Evolutionary conservation across 2,888 invertebrate species (phyloP).

Genomic region (Oxytorus armatus): DNA sequence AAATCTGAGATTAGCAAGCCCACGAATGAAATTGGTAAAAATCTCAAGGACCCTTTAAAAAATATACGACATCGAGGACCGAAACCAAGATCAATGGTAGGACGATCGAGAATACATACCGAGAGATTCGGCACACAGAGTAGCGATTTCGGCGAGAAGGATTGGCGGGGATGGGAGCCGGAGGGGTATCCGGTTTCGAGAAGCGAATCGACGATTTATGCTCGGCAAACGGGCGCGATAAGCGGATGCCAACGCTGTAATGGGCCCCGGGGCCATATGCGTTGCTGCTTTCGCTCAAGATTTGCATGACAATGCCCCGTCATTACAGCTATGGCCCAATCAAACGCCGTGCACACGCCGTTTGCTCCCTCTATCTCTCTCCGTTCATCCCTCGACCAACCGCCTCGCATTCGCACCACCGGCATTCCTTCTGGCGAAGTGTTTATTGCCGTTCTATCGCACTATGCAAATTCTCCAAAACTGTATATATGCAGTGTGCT

Average conservation of each 20-base stretch:
- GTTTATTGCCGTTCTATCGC: slow-evolving; percentile 64
- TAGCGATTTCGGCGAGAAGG: no score
- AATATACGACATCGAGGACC: no score
- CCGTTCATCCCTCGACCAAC: slow-evolving; percentile 57
- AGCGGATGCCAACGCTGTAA: slow-evolving; percentile 73
- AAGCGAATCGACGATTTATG: slow-evolving; percentile 70
- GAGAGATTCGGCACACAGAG: background rate
- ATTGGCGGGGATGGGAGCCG: slow-evolving; percentile 18
- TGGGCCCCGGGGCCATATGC: slow-evolving; percentile 76
- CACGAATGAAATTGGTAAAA: no score
- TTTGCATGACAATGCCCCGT: slow-evolving; percentile 83
- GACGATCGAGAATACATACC: background rate
- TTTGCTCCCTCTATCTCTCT: slow-evolving; percentile 79
- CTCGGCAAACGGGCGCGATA: slow-evolving; percentile 72
- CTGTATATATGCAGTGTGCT: background rate
- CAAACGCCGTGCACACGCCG: slow-evolving; percentile 81
- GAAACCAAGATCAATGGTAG: background rate
- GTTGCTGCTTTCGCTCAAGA: slow-evolving; percentile 74
- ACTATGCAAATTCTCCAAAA: slow-evolving; percentile 63
- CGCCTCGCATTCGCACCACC: slow-evolving; percentile 7
- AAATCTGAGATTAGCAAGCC: no score
- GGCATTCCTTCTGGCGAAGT: slow-evolving; percentile 30
- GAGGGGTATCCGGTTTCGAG: slow-evolving; percentile 65
- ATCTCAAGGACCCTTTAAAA: no score
- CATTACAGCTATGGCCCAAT: slow-evolving; percentile 82